phyloP scores from a whole-genome alignment of 2,797 vertebrate genomes.

The Galaxias olidus region DNA sequence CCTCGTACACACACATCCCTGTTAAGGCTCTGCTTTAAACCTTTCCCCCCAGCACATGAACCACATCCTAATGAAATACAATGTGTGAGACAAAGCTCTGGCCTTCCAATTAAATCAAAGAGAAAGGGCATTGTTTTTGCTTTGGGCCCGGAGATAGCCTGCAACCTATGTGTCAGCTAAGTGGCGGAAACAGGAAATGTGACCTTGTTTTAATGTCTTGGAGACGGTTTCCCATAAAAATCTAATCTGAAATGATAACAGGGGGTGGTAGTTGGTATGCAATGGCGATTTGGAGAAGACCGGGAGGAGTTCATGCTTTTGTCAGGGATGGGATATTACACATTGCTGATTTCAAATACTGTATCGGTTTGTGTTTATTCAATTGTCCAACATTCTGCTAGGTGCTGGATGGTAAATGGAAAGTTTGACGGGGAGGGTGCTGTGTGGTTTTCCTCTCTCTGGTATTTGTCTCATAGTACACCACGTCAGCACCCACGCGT shows the following conservation, averaged over 20 bases:
- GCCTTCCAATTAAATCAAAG: constrained; percentile 43
- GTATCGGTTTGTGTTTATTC: too few relatives aligned
- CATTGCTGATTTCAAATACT: neutral
- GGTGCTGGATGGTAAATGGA: too few relatives aligned
- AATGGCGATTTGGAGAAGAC: constrained; percentile 7
- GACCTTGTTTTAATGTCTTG: constrained; percentile 23
- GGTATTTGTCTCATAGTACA: too few relatives aligned
- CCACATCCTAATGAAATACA: constrained; percentile 27
- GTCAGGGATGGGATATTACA: constrained; percentile 1
- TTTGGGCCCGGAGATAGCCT: neutral
- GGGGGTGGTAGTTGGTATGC: constrained; percentile 7
- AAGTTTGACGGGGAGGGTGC: too few relatives aligned
- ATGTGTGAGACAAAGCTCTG: constrained; percentile 18
- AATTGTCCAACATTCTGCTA: too few relatives aligned
- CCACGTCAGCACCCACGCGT: too few relatives aligned
- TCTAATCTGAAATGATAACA: constrained; percentile 18
- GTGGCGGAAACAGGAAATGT: constrained; percentile 26
- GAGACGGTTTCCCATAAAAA: constrained; percentile 18
- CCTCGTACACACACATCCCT: constrained; percentile 1
- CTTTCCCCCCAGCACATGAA: constrained; percentile 23
- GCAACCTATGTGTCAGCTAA: constrained; percentile 16
- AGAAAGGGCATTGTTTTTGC: constrained; percentile 34
- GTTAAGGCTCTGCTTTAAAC: neutral
- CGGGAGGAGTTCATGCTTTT: neutral
- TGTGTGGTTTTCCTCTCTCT: too few relatives aligned